Evolutionary conservation across 1,140 invertebrate species (phyloP), one percentile per base, ranked within the genome.

Genomic region (Halesus radiatus): DNA sequence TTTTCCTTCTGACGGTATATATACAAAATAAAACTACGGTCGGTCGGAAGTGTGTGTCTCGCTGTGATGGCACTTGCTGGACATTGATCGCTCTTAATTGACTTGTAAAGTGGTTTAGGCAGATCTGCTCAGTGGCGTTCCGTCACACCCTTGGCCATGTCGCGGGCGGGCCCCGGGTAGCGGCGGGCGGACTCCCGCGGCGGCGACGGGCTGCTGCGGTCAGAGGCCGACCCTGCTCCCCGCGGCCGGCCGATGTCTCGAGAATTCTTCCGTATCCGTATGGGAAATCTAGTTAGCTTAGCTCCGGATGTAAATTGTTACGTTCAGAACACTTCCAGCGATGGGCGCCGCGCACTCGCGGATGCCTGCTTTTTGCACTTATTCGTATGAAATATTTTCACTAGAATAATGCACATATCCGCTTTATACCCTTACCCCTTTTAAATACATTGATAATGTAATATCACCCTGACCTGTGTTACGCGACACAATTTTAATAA

Each of bases 261-360:
- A 60, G 79, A 74, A 78, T 74, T 72, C 76, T 76, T 80, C 73
- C 74, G 73, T 80, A 72, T 74, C 74, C 79, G 37, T 76, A 52
- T 76, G 73, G 64, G 73, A 75, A 62, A 78, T 60, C 54, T 83
- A 83, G 82, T 83, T 81, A 83, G 76, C 79, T 83, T 83, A 83
- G 82, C 80, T 83, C 82, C 82, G 82, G 82, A 83, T 83, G 81
- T 83, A 83, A 83, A 53, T 83, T 80, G 76, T 76, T 80, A 62
- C 79, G 81, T 83, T 83, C 81, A 83, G 81, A 83, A 83, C 81
- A 83, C 81, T 83, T 83, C 81, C 81, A 83, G 79, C 56, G 70
- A 73, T 78, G 75, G 82, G 82, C 82, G 82, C 82, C 82, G 82
- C 82, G 82, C 82, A 83, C 82, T 83, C 82, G 82, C 82, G 82